These are phyloP conservation scores for Stegostoma tigrinum DNA, from an alignment of 2,113 vertebrate species.

Conservation along the genomic window DNA sequence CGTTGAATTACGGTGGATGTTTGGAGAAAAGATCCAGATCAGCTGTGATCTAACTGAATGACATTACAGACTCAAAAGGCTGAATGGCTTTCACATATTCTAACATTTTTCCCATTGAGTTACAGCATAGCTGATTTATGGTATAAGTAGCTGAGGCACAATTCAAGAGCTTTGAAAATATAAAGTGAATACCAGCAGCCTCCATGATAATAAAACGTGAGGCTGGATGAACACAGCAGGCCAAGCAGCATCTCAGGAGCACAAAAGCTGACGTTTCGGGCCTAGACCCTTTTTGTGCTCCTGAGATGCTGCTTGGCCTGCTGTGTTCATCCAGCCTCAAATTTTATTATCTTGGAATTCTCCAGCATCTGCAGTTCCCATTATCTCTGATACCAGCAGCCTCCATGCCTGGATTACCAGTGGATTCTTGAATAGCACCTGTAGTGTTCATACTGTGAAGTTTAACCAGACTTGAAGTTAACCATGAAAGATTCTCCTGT, in stretches of 20 bases:
- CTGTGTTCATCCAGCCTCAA: too few species aligned
- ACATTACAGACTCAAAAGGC: neutral
- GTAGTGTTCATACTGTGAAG: neutral
- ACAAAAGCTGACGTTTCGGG: too few species aligned
- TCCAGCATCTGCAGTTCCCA: too few species aligned
- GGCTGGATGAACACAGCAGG: too few species aligned
- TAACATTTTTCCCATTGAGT: neutral
- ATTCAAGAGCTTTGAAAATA: neutral
- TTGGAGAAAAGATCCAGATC: neutral
- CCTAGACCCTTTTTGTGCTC: too few species aligned
- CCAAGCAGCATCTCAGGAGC: too few species aligned
- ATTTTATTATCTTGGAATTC: too few species aligned
- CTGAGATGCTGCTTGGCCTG: too few species aligned
- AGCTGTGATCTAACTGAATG: neutral
- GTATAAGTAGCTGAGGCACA: too few species aligned
- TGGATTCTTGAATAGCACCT: neutral
- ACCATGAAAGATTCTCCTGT: too few species aligned
- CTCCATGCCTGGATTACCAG: neutral
- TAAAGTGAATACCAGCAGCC: neutral
- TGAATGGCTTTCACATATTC: neutral
- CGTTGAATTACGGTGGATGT: neutral
- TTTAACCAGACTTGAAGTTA: neutral
- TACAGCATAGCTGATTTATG: neutral
- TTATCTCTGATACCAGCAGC: neutral
- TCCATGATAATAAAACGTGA: too few species aligned